These are phyloP conservation scores for Takifugu flavidus DNA, from an alignment of 2,113 vertebrate genomes.

Conservation along the genomic window DNA sequence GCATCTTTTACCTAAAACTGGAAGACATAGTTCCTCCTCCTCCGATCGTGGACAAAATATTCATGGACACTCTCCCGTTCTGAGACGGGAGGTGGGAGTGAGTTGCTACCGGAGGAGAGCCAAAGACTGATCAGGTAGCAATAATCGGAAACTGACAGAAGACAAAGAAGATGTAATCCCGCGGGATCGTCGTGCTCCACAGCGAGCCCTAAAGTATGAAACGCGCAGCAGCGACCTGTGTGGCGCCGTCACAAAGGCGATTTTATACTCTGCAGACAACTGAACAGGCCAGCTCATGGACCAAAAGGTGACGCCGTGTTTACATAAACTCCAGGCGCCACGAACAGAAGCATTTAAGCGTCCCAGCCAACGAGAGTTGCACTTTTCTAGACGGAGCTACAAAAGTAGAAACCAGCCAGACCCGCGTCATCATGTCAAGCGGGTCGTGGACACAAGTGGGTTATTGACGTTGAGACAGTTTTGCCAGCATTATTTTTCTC, in stretches of 20 bases:
- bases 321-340: slow-evolving; percentile 37
- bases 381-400: slow-evolving; percentile 15
- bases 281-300: slow-evolving; percentile 36
- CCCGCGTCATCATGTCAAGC: slow-evolving; percentile 5
- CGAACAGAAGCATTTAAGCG: slow-evolving; percentile 25
- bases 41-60: slow-evolving; percentile 91
- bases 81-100: slow-evolving; percentile 60
- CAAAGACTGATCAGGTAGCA: slow-evolving; percentile 11
- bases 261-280: slow-evolving; percentile 5
- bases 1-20: slow-evolving; percentile 96
- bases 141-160: slow-evolving; percentile 15
- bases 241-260: slow-evolving; percentile 9
- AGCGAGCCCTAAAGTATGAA: background rate
- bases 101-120: slow-evolving; percentile 14
- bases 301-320: slow-evolving; percentile 42
- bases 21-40: slow-evolving; percentile 90
- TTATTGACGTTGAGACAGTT: background rate
- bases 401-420: background rate
- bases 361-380: slow-evolving; percentile 1
- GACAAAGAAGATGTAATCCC: slow-evolving; percentile 4
- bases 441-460: too few relatives aligned
- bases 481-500: background rate
- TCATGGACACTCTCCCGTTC: slow-evolving; percentile 93
- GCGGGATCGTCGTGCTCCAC: slow-evolving; percentile 10
- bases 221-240: background rate